Percentiles rank a stretch among this genome's conserved stretches.
Evolutionary conservation across 1,140 invertebrate genomes (phyloP).

Genomic region (Anastrepha ludens): DNA sequence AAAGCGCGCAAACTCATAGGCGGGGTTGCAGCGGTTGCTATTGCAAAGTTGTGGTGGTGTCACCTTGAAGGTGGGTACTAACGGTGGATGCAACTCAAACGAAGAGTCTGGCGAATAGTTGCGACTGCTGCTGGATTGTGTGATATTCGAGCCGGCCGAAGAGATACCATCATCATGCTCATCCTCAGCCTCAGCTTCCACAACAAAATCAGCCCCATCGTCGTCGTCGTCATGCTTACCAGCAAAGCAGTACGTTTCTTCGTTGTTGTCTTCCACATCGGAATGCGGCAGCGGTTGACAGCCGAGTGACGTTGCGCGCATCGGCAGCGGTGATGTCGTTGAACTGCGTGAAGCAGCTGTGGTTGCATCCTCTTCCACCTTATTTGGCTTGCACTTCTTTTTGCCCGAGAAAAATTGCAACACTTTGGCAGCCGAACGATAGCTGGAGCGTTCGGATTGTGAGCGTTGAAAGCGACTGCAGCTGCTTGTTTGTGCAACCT

Average conservation of each 20-base stretch:
- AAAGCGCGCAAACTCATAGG: slow-evolving; percentile 68
- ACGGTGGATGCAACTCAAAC: slow-evolving; percentile 70
- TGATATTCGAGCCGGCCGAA: slow-evolving; percentile 60
- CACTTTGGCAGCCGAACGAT: slow-evolving; percentile 67
- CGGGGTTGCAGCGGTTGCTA: slow-evolving; percentile 58
- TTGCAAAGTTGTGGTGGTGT: slow-evolving; percentile 66
- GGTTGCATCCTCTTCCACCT: background rate
- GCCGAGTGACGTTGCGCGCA: slow-evolving; percentile 61
- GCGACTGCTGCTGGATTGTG: slow-evolving; percentile 21
- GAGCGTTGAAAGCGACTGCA: slow-evolving; percentile 60
- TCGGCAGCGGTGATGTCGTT: slow-evolving; percentile 61
- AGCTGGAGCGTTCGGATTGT: slow-evolving; percentile 66
- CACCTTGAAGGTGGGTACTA: slow-evolving; percentile 72
- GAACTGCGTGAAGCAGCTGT: slow-evolving; percentile 38
- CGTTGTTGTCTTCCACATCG: slow-evolving; percentile 48
- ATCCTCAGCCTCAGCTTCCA: slow-evolving; percentile 51
- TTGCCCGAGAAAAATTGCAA: slow-evolving; percentile 69
- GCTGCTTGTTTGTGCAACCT: background rate
- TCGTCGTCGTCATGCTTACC: slow-evolving; percentile 59
- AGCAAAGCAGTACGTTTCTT: background rate
- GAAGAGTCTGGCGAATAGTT: slow-evolving; percentile 72
- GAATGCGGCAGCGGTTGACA: slow-evolving; percentile 60
- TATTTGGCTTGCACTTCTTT: slow-evolving; percentile 56
- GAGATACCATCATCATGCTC: slow-evolving; percentile 66
- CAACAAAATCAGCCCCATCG: slow-evolving; percentile 62